These are phyloP conservation scores for Channa striata DNA, from an alignment of 2,797 vertebrate species.

Conservation along the genomic window DNA sequence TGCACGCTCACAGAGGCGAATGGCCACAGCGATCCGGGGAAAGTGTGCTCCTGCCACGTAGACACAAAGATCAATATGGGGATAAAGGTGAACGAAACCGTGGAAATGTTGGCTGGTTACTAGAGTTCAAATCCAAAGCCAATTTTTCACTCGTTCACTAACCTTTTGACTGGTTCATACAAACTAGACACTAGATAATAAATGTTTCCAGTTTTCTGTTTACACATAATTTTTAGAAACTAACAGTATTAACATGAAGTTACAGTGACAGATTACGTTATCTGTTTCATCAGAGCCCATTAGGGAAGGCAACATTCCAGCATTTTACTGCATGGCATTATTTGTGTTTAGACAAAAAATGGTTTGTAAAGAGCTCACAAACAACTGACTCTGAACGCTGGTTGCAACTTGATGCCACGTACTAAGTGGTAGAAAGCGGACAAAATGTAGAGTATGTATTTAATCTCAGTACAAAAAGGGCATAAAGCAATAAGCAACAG, in stretches of 20 bases:
- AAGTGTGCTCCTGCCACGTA: slow-evolving; percentile 20
- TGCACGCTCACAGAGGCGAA: background rate
- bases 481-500: no score
- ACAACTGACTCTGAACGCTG: background rate
- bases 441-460: no score
- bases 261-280: background rate
- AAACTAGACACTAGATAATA: no score
- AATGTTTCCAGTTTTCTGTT: no score
- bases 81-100: background rate
- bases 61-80: slow-evolving; percentile 13
- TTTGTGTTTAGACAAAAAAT: background rate
- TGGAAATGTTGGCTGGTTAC: background rate
- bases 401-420: no score
- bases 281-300: background rate
- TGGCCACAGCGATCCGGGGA: slow-evolving; percentile 16
- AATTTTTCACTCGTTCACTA: background rate
- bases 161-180: no score
- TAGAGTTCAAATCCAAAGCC: background rate
- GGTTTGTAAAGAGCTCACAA: background rate
- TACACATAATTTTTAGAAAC: background rate
- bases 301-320: slow-evolving; percentile 4
- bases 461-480: no score
- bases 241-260: background rate
- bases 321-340: background rate
- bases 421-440: no score